Evolutionary conservation across 2,113 vertebrate genomes (phyloP).

Genomic region (Chaetops frenatus): DNA sequence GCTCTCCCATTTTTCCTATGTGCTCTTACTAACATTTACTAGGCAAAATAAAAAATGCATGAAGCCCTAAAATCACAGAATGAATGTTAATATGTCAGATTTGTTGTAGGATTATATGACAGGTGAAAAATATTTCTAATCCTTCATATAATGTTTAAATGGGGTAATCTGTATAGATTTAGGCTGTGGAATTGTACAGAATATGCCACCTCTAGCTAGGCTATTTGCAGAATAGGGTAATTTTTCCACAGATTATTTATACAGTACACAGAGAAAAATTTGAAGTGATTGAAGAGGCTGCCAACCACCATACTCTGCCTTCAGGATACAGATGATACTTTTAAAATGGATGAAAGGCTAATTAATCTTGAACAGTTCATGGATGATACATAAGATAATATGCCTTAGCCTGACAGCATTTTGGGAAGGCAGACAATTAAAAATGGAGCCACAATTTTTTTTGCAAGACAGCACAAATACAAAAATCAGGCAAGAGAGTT

Average conservation of each 20-base stretch:
- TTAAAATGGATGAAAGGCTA: constrained; percentile 56
- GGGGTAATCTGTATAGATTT: neutral
- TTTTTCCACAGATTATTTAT: constrained; percentile 49
- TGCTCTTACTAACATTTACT: neutral
- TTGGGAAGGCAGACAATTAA: constrained; percentile 23
- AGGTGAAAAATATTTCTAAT: constrained; percentile 1
- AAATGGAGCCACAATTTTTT: neutral
- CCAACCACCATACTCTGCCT: constrained; percentile 30
- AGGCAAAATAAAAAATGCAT: constrained; percentile 8
- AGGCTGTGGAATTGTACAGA: neutral
- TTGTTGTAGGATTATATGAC: neutral
- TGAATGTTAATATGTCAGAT: neutral
- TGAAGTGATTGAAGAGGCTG: constrained; percentile 52
- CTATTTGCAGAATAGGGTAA: neutral
- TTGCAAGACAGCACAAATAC: neutral
- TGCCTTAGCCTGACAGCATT: constrained; percentile 12
- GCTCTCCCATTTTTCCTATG: neutral
- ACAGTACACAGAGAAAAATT: constrained; percentile 25
- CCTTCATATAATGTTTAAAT: neutral
- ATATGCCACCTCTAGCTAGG: neutral
- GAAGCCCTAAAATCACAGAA: neutral
- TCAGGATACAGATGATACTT: constrained; percentile 50
- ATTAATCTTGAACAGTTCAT: constrained; percentile 59
- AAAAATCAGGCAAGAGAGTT: neutral
- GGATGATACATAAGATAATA: constrained; percentile 29